phyloP scores from a whole-genome alignment of 92 coral and sea anemone species.

The Zoanthus gigantus region DNA sequence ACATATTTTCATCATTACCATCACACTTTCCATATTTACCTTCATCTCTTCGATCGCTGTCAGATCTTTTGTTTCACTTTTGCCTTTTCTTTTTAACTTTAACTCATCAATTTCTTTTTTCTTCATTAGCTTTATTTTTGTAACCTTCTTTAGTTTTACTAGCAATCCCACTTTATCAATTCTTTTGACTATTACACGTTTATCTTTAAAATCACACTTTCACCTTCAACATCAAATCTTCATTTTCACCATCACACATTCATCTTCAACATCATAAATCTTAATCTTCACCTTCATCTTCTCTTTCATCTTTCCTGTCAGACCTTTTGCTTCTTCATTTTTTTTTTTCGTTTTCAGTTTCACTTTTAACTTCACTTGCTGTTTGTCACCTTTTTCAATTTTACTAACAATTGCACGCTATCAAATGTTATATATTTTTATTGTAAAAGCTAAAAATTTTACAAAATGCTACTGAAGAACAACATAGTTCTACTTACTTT shows the following conservation, averaged over 20 bases:
- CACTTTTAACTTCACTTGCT: neutral
- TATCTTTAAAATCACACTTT: no score
- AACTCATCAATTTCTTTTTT: no score
- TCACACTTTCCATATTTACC: neutral
- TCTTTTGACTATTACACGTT: neutral
- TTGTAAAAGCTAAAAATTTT: no score
- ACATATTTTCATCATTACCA: neutral
- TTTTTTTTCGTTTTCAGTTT: neutral
- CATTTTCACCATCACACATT: neutral
- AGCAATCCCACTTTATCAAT: no score
- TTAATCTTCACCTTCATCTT: neutral
- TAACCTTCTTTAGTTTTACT: no score
- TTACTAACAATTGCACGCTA: neutral
- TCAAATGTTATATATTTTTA: neutral
- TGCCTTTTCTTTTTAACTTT: neutral
- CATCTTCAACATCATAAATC: neutral
- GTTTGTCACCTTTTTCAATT: neutral
- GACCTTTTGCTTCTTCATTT: neutral
- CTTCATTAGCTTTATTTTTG: no score
- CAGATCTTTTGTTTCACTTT: neutral
- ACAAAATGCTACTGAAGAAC: no score
- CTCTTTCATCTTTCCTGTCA: neutral
- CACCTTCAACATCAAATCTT: neutral
- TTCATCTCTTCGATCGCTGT: neutral
- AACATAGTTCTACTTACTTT: no score